Percentiles rank a stretch among this genome's conserved stretches.
Evolutionary conservation across 2,888 invertebrate genomes (phyloP).

Genomic region (Acrocera orbiculus): DNA sequence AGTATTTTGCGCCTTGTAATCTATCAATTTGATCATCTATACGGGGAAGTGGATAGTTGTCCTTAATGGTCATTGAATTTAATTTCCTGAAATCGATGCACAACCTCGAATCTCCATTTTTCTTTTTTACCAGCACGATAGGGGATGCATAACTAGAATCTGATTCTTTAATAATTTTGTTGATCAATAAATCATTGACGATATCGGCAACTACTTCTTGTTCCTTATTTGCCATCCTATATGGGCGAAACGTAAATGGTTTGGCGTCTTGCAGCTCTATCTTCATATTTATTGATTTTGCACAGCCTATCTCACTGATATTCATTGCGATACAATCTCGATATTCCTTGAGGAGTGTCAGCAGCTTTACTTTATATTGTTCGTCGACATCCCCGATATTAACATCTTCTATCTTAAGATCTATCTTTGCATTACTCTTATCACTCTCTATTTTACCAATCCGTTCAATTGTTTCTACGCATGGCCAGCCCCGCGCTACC

Average conservation of each 20-base stretch:
- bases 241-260: conserved; percentile 16
- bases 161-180: conserved; percentile 15
- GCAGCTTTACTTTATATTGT: too few relatives aligned
- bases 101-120: conserved; percentile 14
- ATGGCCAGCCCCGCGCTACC: too few relatives aligned
- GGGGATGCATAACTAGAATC: conserved; percentile 15
- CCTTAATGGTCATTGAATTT: conserved; percentile 15
- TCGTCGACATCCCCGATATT: too few relatives aligned
- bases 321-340: too few relatives aligned
- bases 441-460: too few relatives aligned
- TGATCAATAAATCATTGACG: conserved; percentile 10
- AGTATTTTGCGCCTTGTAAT: conserved; percentile 10
- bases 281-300: neutral
- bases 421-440: too few relatives aligned
- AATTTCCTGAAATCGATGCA: conserved; percentile 18
- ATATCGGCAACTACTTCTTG: neutral
- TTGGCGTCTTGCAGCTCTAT: conserved; percentile 13
- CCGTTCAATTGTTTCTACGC: too few relatives aligned
- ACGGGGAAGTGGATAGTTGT: neutral
- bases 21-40: neutral
- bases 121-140: conserved; percentile 14
- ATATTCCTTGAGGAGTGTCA: too few relatives aligned
- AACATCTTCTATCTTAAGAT: too few relatives aligned
- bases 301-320: conserved; percentile 6
- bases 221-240: conserved; percentile 14